Base-by-base conservation (phyloP, 2,113 vertebrate species). In the Microtus oregoni region DNA sequence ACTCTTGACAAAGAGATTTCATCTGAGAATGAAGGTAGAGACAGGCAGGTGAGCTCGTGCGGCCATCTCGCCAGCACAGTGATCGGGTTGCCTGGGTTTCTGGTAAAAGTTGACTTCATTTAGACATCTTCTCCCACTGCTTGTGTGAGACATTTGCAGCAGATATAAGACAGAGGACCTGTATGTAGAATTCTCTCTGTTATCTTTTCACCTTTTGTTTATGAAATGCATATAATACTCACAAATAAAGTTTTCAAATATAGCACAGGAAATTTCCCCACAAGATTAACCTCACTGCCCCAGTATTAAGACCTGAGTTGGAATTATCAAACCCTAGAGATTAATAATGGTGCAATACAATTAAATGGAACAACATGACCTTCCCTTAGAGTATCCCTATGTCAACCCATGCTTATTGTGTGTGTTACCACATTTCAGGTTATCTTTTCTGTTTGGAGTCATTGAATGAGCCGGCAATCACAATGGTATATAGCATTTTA, bases 1-100 rank as follows among this genome's bases (percentile, higher is more conserved):
- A 81, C 94, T 95, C 92, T 79, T 81, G 41, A 65, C 73, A 88
- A 73, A 79, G 77, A 82, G 55, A 93, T 89, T 86, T 90, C 94
- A 81, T 89, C 88, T 88, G 92, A 86, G 96, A 77, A 73, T 0
- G 12, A 65, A 81, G 58, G 81, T 14, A 38, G 58, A 86, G 86
- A 90, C 41, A 85, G 89, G 47, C 83, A 89, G 86, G 86, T 92
- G 92, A 72, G 73, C 8, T 67, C 61, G 68, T 32, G 19, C 1
- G n/a, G 90, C 11, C 28, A 0, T 44, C n/a, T 68, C 38, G 0
- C 32, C 0, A 1, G n/a, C 67, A 63, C 55, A 28, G 86, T 88
- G 10, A 90, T 93, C 83, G 77, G 91, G 70, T 86, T 93, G 88
- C 85, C 65, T 55, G 65, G 75, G 75, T 63, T 61, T 11, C 83